These are phyloP conservation scores for Aselliscus stoliczkanus DNA, from an alignment of 2,797 vertebrate genomes.

Conservation along the genomic window DNA sequence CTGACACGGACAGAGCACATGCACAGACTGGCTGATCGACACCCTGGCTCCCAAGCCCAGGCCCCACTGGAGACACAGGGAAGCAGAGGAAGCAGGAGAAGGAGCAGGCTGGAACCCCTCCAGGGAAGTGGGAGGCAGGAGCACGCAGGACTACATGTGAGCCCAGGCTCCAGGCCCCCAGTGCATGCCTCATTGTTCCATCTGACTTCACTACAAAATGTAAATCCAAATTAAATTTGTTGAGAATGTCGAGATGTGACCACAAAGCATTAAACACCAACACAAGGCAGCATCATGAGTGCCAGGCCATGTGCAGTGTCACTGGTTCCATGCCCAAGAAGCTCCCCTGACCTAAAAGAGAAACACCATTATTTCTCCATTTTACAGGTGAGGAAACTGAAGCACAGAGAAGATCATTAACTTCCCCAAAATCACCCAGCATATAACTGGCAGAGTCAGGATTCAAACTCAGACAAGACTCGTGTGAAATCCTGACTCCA, in stretches of 20 bases:
- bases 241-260: background rate
- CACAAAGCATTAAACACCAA: background rate
- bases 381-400: background rate
- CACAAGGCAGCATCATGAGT: background rate
- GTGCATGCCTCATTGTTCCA: background rate
- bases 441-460: background rate
- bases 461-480: background rate
- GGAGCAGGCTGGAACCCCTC: background rate
- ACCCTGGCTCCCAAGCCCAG: no score
- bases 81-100: background rate
- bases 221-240: background rate
- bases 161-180: background rate
- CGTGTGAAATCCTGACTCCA: background rate
- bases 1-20: background rate
- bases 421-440: background rate
- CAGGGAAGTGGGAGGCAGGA: background rate
- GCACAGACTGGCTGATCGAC: background rate
- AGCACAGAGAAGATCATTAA: background rate
- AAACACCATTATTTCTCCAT: background rate
- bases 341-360: background rate
- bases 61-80: background rate
- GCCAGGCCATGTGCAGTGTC: background rate
- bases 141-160: accelerated
- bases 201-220: background rate
- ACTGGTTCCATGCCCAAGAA: background rate